Base-by-base conservation (phyloP, 2,797 vertebrate genomes). In the Channa striata region DNA sequence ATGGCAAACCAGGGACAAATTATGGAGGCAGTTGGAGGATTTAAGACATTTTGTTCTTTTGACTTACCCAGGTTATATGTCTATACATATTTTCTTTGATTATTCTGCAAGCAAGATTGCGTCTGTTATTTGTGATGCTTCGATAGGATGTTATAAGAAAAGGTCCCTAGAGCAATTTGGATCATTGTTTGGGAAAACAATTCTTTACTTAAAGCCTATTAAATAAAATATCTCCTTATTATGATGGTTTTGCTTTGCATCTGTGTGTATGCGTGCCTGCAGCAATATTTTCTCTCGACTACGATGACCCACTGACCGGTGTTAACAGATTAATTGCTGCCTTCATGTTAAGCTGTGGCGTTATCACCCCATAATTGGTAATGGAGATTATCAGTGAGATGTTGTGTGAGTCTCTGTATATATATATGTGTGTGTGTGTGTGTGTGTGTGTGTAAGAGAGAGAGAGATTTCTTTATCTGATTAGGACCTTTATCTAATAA, bases 311-410 rank as follows among this genome's bases (percentile, higher is more conserved):
- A 64, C 67, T 91, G 91, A 88, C 90, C 72, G 50, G 78, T 82
- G 73, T 81, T 75, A 74, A 68, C 74, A 87, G 91, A 92, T 91
- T 87, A 93, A 93, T 93, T 84, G 85, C 78, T 79, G 77, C 82
- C 86, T 92, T 86, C 73, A 72, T 89, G 84, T 90, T 89, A 88
- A 92, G 61, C 89, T 78, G 83, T 83, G 81, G 76, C 52, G 42
- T 30, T 82, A 89, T 88, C 78, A 72, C 76, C 63, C 78, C 17
- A 46, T 92, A 92, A 91, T 91, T 91, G 88, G 80, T 85, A 83
- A 87, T 89, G 87, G 83, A 88, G 90, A 91, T 92, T 89, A 93
- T 92, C 90, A 78, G 82, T 68, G 79, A 85, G 82, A 90, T 83
- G 60, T 58, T 51, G 69, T 19, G 48, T 23, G 47, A 33, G 40